These are phyloP conservation scores for Microtus californicus DNA, from an alignment of 2,797 vertebrate genomes.

Conservation along the genomic window DNA sequence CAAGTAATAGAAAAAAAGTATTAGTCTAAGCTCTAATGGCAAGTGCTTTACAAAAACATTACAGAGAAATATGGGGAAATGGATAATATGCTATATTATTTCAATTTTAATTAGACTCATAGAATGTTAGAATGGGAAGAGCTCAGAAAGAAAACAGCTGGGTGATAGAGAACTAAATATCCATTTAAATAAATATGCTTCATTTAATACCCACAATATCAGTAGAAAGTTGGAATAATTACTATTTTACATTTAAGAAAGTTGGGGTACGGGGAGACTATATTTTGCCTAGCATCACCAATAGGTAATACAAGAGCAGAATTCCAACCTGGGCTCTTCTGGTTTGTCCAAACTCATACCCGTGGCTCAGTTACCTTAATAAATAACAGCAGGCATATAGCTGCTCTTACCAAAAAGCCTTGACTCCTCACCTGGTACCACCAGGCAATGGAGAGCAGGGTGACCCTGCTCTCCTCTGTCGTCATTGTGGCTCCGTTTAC, in stretches of 20 bases:
- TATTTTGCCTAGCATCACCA: background rate
- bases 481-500: background rate
- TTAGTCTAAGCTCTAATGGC: slow-evolving; percentile 62
- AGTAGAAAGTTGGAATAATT: slow-evolving; percentile 51
- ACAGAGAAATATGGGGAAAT: slow-evolving; percentile 54
- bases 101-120: slow-evolving; percentile 74
- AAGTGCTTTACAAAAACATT: slow-evolving; percentile 70
- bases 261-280: background rate
- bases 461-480: background rate
- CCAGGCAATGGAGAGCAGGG: too few relatives aligned
- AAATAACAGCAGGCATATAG: background rate
- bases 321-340: background rate
- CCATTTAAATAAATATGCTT: slow-evolving; percentile 65
- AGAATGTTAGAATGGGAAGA: slow-evolving; percentile 63
- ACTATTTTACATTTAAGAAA: slow-evolving; percentile 11
- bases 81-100: slow-evolving; percentile 64
- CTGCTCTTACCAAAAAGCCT: background rate
- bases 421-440: too few relatives aligned
- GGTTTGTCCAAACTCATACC: background rate
- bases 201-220: slow-evolving; percentile 56
- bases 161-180: slow-evolving; percentile 44
- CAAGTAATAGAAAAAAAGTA: slow-evolving; percentile 72
- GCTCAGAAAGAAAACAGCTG: slow-evolving; percentile 29
- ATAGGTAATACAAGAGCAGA: background rate
- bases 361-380: background rate